Evolutionary conservation across 2,113 vertebrate genomes (phyloP), one percentile per base, ranked within the genome.

Genomic region (Vulpes lagopus): DNA sequence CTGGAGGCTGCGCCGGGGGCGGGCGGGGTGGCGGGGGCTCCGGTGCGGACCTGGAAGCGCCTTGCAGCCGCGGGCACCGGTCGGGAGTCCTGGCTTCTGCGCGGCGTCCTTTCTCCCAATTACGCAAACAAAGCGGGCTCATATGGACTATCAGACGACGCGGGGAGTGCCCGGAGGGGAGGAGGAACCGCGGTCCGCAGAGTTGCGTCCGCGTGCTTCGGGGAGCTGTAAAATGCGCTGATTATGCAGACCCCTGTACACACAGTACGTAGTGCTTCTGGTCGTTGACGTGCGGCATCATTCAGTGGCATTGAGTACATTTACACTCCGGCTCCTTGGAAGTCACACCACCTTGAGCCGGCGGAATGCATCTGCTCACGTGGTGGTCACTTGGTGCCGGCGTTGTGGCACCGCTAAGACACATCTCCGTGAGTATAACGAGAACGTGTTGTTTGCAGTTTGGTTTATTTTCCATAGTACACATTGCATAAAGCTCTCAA

Each of bases 391-490:
- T 59, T 74, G 62, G 35, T 76, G 53, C 49, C 71, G 64, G 67
- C 53, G 15, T 64, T 38, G 10, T 60, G 80, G 27, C 32, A 60
- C 16, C 11, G 16, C 82, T 11, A n/a, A 96, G 0, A 74, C 73
- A 64, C 14, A 30, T 17, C 67, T 43, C 97, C 43, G 43, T 60
- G 92, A n/a, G 25, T 65, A 25, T 30, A 25, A 30, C 60, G 69
- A 93, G 71, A 92, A 91, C 92, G 95, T 97, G 98, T 98, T 98
- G 98, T 98, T 98, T 99, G 98, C 98, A 98, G 98, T 99, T 99
- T 99, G 99, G 98, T 99, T 99, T 99, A 99, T 99, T 99, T 98
- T 98, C 99, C 99, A 98, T 98, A 97, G 98, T 67, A 23, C 51
- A 96, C 98, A 99, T 99, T 99, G 99, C 99, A 99, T 49, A 98